Evolutionary conservation across 2,888 invertebrate genomes (phyloP), one percentile per base, ranked within the genome.

Genomic region (Scrobipalpa costella): DNA sequence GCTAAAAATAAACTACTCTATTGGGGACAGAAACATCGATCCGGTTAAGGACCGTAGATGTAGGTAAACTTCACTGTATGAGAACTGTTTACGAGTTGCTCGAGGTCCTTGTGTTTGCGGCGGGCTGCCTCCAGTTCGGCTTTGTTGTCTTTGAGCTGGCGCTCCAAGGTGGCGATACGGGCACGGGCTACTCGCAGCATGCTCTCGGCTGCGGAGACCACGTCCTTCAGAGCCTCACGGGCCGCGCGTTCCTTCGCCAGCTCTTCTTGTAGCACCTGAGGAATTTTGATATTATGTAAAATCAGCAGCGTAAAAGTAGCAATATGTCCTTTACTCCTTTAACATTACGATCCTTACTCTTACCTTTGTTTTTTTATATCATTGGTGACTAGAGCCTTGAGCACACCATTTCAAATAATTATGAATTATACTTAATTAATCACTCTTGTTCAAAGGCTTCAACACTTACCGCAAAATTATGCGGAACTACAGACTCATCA

Each of bases 181-280:
- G 83, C 77, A 21, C 90, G 84, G 47, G 91, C 90, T 58, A 84
- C 85, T 0, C 89, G 80, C 69, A 90, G 73, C 88, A 88, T 88
- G 60, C 79, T 82, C 76, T 91, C 91, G 0, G 89, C 90, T 0
- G 85, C 67, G 0, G 85, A 67, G 47, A 90, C 85, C 63, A 86
- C 83, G 55, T 86, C 85, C 68, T 87, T 90, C 63, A 90, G 67
- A 0, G 84, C 73, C 66, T 88, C 88, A 9, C 84, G 78, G 0
- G 86, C 86, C 0, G 86, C 79, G 5, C 81, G 83, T 72, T 90
- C 90, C 68, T 86, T 89, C 1, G 73, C 57, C 58, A 90, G 67
- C 67, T 90, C 87, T 1, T 86, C 88, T 15, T 55, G 63, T 13
- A 87, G 19, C 13, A 71, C 68, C 88, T 89, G 67, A 11, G 65